Percentiles rank a stretch among this genome's conserved stretches.
phyloP scores from a whole-genome alignment of 2,113 vertebrate genomes.

The Oxyura jamaicensis region DNA sequence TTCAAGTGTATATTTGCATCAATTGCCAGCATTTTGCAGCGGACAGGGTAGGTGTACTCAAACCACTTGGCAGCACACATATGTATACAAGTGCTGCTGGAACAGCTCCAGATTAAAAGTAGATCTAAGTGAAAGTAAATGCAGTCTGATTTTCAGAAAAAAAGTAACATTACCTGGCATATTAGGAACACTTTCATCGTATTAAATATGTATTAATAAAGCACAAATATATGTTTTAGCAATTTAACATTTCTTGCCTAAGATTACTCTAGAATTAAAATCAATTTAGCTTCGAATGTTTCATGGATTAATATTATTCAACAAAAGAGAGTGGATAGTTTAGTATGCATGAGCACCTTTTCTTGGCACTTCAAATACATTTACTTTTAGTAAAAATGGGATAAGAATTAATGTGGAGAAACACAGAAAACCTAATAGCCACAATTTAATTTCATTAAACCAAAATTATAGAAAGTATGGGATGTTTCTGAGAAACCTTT shows the following conservation, averaged over 20 bases:
- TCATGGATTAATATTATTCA: background rate
- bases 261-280: background rate
- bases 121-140: background rate
- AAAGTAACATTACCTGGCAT: background rate
- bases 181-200: background rate
- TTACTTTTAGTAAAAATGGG: background rate
- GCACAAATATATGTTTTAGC: background rate
- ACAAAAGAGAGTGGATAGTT: background rate
- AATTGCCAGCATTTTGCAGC: background rate
- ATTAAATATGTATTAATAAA: background rate
- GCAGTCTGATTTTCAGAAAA: background rate
- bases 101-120: background rate
- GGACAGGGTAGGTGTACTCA: background rate
- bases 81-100: background rate
- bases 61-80: background rate
- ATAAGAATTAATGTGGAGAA: background rate
- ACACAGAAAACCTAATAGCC: background rate
- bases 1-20: background rate
- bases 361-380: background rate
- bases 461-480: background rate
- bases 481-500: background rate
- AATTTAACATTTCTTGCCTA: background rate
- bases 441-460: background rate
- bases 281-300: background rate
- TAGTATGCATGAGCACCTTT: background rate